Base-by-base conservation (phyloP, 2,113 vertebrate genomes). In the Lanius ludovicianus region DNA sequence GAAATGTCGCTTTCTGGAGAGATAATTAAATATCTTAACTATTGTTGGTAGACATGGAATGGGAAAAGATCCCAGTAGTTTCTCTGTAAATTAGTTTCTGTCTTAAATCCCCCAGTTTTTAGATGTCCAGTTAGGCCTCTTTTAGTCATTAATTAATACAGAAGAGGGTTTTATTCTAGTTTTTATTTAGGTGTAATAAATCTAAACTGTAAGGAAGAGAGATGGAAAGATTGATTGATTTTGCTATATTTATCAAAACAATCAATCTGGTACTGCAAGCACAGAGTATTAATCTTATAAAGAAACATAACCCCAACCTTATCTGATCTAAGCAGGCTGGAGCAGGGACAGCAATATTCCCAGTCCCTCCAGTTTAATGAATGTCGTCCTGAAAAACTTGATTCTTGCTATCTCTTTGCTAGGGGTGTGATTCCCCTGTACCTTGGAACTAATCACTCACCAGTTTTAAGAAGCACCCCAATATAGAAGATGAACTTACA, bases 201-300 rank as follows among this genome's bases (percentile, higher is more conserved):
- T 75, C 49, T 67, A 33, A 87, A 52, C 17, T 76, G 31, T 64
- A 87, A 85, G 30, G 35, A 63, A 74, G 35, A 87, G 46, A 93
- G 15, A 93, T n/a, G 68, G 83, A 91, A 49, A 71, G 57, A 88
- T 44, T 83, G 52, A 90, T 83, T 94, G 53, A 93, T 87, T 94
- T 93, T 89, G 9, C 63, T 76, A 8, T 80, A 67, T 95, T 87
- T 95, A 83, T 83, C 62, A 80, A 94, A 87, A 53, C 33, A 88
- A 23, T 65, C 59, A 35, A 50, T 87, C 53, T 53, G 33, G 7
- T 74, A 22, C 33, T 14, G 7, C 28, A 62, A 69, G 24, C 27
- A 59, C 7, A 37, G 64, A 57, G 1, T 31, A 87, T 86, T 90
- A 86, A 87, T 90, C 89, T 85, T 47, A 31, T 4, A 31, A 47